Conservation (phyloP, 2,113 vertebrate genomes). For the Prolemur simus region DNA sequence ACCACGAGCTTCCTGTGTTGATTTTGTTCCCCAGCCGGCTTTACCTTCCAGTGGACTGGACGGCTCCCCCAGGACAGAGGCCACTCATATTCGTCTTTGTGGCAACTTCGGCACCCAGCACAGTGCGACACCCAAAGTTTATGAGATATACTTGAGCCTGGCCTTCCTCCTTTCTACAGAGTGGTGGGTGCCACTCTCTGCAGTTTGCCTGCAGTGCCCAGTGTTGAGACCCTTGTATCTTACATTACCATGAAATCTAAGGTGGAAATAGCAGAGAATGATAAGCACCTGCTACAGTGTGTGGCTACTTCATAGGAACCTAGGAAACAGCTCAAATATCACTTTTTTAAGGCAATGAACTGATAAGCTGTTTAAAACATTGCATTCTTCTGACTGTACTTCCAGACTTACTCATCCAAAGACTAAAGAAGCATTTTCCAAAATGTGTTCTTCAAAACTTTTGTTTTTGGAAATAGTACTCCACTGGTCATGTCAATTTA, state of each 20-base stretch:
- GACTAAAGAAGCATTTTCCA: not conserved
- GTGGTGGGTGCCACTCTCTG: not conserved
- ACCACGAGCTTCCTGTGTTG: too few species aligned
- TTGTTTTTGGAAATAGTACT: not conserved
- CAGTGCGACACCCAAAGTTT: accelerated
- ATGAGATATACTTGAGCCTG: not conserved
- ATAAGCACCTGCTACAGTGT: not conserved
- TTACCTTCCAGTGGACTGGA: not conserved
- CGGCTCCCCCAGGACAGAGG: not conserved
- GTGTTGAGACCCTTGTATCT: not conserved
- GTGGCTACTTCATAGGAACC: not conserved
- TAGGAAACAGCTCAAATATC: not conserved
- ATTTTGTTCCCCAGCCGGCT: not conserved
- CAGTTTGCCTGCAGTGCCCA: too few species aligned
- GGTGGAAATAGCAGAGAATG: not conserved
- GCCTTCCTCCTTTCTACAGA: not conserved
- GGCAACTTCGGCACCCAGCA: not conserved
- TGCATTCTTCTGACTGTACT: not conserved
- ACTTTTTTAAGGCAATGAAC: not conserved
- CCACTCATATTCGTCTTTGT: accelerated
- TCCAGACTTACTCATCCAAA: not conserved
- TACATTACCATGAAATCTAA: not conserved
- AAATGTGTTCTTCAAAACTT: not conserved
- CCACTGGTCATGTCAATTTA: not conserved
- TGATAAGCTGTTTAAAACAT: not conserved